Evolutionary conservation across 2,888 invertebrate species (phyloP).

Genomic region (Hirudinaria manillensis): DNA sequence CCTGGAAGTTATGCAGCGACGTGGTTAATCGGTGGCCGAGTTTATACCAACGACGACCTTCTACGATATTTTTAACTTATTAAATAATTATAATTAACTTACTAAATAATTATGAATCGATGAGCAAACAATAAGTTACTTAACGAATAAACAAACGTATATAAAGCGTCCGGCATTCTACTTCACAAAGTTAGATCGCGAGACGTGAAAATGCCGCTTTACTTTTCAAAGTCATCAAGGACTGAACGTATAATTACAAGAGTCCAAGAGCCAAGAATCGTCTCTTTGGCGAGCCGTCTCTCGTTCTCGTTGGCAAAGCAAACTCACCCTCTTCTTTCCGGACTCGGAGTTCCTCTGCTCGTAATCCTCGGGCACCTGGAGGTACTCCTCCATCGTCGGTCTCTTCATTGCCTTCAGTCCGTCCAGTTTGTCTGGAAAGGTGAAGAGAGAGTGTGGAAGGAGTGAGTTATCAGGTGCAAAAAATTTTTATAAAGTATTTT

Average conservation of each 20-base stretch:
- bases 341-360: slow-evolving; percentile 56
- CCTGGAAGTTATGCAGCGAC: slow-evolving; percentile 59
- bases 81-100: no score
- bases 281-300: no score
- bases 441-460: background rate
- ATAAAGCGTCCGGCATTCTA: no score
- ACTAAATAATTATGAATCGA: no score
- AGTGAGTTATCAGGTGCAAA: background rate
- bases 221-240: no score
- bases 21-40: background rate
- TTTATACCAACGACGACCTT: background rate
- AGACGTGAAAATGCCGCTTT: no score
- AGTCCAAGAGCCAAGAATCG: no score
- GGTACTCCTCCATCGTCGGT: slow-evolving; percentile 82
- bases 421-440: slow-evolving; percentile 75
- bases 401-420: slow-evolving; percentile 61
- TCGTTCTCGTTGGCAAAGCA: no score
- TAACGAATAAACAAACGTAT: background rate
- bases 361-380: slow-evolving; percentile 73
- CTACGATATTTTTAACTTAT: no score
- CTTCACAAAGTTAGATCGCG: no score
- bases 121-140: no score
- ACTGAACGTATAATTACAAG: no score
- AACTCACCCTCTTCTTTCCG: slow-evolving; percentile 78
- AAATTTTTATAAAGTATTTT: slow-evolving; percentile 1